Conservation (phyloP, 1,140 invertebrate genomes). For the Manduca sexta region DNA sequence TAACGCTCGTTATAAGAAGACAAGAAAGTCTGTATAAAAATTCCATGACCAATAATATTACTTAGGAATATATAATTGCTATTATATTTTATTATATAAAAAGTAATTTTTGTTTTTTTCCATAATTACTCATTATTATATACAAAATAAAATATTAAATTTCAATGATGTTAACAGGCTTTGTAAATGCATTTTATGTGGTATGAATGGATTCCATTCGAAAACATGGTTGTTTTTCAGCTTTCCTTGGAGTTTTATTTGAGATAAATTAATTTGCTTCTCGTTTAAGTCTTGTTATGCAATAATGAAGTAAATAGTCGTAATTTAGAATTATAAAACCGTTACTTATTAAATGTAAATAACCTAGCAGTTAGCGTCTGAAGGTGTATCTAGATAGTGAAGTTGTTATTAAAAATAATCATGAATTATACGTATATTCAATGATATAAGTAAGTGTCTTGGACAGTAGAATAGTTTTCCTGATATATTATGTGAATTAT, state of each 20-base stretch:
- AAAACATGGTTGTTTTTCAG: constrained; percentile 73
- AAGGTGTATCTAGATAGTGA: constrained; percentile 48
- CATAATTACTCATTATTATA: neutral
- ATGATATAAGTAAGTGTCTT: constrained; percentile 58
- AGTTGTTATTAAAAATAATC: constrained; percentile 53
- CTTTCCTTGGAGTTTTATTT: constrained; percentile 53
- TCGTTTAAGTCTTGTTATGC: constrained; percentile 27
- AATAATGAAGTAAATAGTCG: constrained; percentile 24
- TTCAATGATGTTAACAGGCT: constrained; percentile 5
- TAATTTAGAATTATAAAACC: constrained; percentile 27
- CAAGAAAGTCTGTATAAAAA: too few species aligned
- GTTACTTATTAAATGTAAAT: constrained; percentile 51
- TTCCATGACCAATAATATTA: too few species aligned
- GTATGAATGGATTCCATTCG: constrained; percentile 51
- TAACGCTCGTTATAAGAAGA: neutral
- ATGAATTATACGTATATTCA: constrained; percentile 53
- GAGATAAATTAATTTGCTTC: constrained; percentile 31
- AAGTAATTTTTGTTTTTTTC: neutral
- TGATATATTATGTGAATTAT: constrained; percentile 12
- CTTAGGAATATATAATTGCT: too few species aligned
- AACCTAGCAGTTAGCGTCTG: constrained; percentile 57
- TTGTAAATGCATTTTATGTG: constrained; percentile 25
- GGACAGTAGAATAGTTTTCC: constrained; percentile 24
- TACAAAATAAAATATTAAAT: neutral
- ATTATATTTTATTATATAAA: neutral